These are phyloP conservation scores for Leptinotarsa texana DNA, from an alignment of 1,140 invertebrate species.

Conservation along the genomic window DNA sequence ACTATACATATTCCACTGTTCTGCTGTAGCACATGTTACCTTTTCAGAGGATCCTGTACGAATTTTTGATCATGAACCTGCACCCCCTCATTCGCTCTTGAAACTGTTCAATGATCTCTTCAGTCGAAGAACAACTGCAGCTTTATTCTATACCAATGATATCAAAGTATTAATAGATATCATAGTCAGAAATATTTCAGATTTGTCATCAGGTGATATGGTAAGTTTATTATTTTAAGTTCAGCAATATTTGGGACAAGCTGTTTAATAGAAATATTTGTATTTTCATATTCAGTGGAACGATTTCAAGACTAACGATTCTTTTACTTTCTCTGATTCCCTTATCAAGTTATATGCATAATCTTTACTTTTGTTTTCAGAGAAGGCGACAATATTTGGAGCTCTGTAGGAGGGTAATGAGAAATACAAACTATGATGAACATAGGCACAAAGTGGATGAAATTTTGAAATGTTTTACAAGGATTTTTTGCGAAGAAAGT, in stretches of 20 bases:
- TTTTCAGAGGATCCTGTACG: slow-evolving; percentile 82
- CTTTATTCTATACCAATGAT: slow-evolving; percentile 91
- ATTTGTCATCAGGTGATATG: slow-evolving; percentile 84
- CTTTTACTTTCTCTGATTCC: too few relatives aligned
- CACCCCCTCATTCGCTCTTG: slow-evolving; percentile 80
- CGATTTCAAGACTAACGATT: not conserved
- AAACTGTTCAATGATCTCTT: slow-evolving; percentile 89
- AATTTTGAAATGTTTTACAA: slow-evolving; percentile 77
- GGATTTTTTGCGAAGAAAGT: slow-evolving; percentile 82
- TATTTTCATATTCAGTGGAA: not conserved
- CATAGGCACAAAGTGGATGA: slow-evolving; percentile 77
- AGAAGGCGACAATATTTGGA: slow-evolving; percentile 74
- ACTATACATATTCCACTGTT: not conserved
- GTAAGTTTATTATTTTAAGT: slow-evolving; percentile 58
- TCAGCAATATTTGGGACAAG: not conserved
- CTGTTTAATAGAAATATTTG: not conserved
- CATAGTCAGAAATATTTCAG: slow-evolving; percentile 82
- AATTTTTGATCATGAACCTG: slow-evolving; percentile 80
- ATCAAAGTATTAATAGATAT: slow-evolving; percentile 91
- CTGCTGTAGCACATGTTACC: slow-evolving; percentile 36
- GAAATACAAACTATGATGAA: slow-evolving; percentile 75
- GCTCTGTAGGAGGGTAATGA: slow-evolving; percentile 74
- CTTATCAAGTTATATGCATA: slow-evolving; percentile 82
- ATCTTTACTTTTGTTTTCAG: slow-evolving; percentile 58
- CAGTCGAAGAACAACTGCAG: slow-evolving; percentile 72